phyloP scores from a whole-genome alignment of 1,140 invertebrate genomes.

The Capitella teleta region DNA sequence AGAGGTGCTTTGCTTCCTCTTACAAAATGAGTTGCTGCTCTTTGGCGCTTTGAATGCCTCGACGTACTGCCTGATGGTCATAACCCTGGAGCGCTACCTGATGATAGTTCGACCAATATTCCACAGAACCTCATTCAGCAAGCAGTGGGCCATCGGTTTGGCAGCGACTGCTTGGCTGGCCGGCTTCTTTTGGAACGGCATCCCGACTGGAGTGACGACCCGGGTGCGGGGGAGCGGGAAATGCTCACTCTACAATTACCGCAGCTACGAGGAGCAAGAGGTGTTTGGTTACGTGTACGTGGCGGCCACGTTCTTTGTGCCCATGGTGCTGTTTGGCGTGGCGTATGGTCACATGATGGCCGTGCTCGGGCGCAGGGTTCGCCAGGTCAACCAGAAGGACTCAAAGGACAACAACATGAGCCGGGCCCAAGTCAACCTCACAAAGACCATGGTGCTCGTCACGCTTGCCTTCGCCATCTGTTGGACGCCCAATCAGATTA shows the following conservation, averaged over 20 bases:
- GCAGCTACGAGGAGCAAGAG: not conserved
- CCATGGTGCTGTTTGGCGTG: not conserved
- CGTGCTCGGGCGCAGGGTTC: not conserved
- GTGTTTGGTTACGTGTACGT: not conserved
- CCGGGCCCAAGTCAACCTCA: not conserved
- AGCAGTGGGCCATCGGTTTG: not conserved
- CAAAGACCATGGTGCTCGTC: not conserved
- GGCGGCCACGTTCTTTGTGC: not conserved
- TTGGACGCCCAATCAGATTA: conserved; percentile 1
- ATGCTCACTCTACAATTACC: not conserved
- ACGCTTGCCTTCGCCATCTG: not conserved
- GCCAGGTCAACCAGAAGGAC: not conserved
- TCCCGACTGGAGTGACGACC: not conserved
- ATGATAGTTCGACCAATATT: not conserved
- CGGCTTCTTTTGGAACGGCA: not conserved
- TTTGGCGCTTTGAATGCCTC: not conserved
- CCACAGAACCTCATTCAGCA: not conserved
- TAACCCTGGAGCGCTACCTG: too few relatives aligned
- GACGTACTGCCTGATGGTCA: too few relatives aligned
- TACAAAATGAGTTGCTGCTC: not conserved
- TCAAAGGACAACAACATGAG: not conserved
- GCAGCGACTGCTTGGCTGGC: not conserved
- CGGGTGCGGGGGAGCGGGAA: not conserved
- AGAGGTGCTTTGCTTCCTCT: not conserved
- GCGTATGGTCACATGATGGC: not conserved